phyloP scores from a whole-genome alignment of 1,140 invertebrate species.

The Ostrea denselamellosa region DNA sequence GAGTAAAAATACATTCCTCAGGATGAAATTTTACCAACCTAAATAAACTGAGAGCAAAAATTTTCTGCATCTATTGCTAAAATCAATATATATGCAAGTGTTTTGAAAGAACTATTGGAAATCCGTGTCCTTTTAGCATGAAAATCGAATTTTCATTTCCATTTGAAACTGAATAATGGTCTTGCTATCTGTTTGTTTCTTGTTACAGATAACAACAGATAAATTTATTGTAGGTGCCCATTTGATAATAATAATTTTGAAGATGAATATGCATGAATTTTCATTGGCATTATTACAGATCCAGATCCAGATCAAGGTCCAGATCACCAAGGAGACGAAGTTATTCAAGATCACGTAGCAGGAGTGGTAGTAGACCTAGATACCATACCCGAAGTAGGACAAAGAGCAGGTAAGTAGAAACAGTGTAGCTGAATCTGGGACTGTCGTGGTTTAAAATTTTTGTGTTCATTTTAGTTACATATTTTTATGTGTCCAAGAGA shows the following conservation, averaged over 20 bases:
- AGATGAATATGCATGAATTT: neutral
- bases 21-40: neutral
- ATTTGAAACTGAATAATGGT: neutral
- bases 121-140: neutral
- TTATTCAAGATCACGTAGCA: constrained; percentile 46
- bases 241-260: neutral
- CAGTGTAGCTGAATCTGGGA: no score
- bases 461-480: no score
- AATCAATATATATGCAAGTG: neutral
- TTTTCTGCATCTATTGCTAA: neutral
- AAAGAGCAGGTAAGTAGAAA: constrained; percentile 5
- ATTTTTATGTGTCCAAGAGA: no score
- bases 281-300: neutral
- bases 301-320: constrained; percentile 19
- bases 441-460: no score
- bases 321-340: constrained; percentile 18
- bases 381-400: constrained; percentile 14
- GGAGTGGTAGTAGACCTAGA: constrained; percentile 39
- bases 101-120: no score
- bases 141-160: neutral
- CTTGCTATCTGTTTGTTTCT: neutral
- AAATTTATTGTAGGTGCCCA: neutral
- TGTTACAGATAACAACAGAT: neutral
- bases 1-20: neutral
- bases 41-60: neutral